These are phyloP conservation scores for Noctua janthina DNA, from an alignment of 2,888 invertebrate genomes.

Conservation along the genomic window DNA sequence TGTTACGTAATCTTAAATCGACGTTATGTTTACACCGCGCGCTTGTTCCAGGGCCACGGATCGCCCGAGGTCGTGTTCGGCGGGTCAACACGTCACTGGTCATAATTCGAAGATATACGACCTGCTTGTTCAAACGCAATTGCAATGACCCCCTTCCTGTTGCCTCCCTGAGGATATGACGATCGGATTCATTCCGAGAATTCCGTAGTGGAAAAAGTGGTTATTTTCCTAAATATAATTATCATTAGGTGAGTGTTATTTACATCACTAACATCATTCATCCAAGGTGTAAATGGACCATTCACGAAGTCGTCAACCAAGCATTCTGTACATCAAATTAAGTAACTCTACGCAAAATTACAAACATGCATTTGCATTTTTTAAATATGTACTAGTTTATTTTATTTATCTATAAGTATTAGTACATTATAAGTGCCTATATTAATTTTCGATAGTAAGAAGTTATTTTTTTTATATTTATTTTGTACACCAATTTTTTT, in stretches of 20 bases:
- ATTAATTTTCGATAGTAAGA: too few species aligned
- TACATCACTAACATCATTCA: background rate
- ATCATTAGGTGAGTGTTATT: background rate
- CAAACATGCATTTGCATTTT: too few species aligned
- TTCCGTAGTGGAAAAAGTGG: conserved; percentile 1
- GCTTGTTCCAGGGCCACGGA: background rate
- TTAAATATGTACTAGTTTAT: too few species aligned
- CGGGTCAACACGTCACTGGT: conserved; percentile 13
- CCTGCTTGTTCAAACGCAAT: conserved; percentile 21
- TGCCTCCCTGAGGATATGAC: conserved; percentile 15
- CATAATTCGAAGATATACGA: conserved; percentile 56
- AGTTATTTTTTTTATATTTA: too few species aligned
- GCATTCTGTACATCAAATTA: too few species aligned
- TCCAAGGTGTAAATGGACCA: background rate
- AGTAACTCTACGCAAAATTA: background rate
- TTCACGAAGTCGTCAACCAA: background rate
- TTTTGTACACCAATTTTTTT: too few species aligned
- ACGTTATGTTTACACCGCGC: too few species aligned
- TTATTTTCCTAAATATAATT: background rate
- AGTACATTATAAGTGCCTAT: too few species aligned
- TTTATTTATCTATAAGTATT: too few species aligned
- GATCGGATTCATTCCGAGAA: conserved; percentile 28
- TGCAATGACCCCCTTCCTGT: conserved; percentile 57
- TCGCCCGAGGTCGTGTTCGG: background rate
- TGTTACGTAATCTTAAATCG: too few species aligned